These are phyloP conservation scores for Rhamphomyia laevipes DNA, from an alignment of 2,888 invertebrate species.

Conservation along the genomic window DNA sequence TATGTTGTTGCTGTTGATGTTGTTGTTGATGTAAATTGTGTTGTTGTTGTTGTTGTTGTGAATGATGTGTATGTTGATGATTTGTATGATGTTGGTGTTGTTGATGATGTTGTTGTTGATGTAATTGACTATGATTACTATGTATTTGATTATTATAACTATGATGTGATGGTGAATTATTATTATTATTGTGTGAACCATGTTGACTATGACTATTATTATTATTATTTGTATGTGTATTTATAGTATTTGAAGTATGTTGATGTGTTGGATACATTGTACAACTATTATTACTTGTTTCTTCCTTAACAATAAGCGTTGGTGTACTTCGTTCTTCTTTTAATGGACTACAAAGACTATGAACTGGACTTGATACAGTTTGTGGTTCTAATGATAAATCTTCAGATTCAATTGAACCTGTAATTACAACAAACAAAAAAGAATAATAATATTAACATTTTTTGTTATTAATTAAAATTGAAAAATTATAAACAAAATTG, in stretches of 20 bases:
- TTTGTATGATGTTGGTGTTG: slow-evolving; percentile 23
- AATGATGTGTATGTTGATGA: slow-evolving; percentile 27
- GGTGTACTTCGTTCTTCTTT: slow-evolving; percentile 57
- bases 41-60: slow-evolving; percentile 20
- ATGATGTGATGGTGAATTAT: slow-evolving; percentile 16
- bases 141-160: slow-evolving; percentile 16
- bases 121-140: slow-evolving; percentile 24
- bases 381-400: slow-evolving; percentile 58
- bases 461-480: background rate
- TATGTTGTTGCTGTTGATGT: slow-evolving; percentile 24
- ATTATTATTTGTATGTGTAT: slow-evolving; percentile 23
- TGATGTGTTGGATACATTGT: slow-evolving; percentile 37
- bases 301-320: slow-evolving; percentile 55
- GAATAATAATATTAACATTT: background rate
- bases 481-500: background rate
- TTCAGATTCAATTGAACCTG: slow-evolving; percentile 71
- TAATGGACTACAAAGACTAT: slow-evolving; percentile 44
- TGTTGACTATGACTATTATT: slow-evolving; percentile 21
- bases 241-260: slow-evolving; percentile 10
- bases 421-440: slow-evolving; percentile 32
- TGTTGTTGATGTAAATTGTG: slow-evolving; percentile 24
- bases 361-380: slow-evolving; percentile 38
- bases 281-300: slow-evolving; percentile 57
- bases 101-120: slow-evolving; percentile 24
- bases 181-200: slow-evolving; percentile 18